These are phyloP conservation scores for Cyclargus thomasi DNA, from an alignment of 1,140 invertebrate genomes.

Conservation along the genomic window DNA sequence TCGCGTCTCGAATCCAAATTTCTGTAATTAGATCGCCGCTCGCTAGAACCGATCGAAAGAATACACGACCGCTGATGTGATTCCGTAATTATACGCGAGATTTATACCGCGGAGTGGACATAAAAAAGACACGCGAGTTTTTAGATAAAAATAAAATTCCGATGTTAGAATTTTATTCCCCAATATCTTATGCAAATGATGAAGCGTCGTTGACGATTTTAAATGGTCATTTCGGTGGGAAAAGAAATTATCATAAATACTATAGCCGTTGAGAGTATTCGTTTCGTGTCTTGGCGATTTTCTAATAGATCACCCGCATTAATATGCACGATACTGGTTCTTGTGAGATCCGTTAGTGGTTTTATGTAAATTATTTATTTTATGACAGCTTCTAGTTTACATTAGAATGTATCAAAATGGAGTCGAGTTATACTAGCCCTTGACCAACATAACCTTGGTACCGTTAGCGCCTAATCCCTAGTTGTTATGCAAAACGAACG, in stretches of 20 bases:
- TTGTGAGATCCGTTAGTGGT: conserved; percentile 70
- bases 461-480: conserved; percentile 1
- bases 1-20: conserved; percentile 28
- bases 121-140: conserved; percentile 18
- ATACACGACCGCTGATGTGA: not conserved
- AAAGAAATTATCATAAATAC: conserved; percentile 65
- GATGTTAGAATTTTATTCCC: conserved; percentile 46
- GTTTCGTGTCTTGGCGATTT: conserved; percentile 61
- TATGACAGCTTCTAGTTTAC: conserved; percentile 63
- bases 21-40: conserved; percentile 20
- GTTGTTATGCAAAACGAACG: not conserved
- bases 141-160: conserved; percentile 29
- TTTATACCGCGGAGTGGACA: conserved; percentile 16
- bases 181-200: conserved; percentile 49
- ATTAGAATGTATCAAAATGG: conserved; percentile 48
- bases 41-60: not conserved
- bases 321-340: conserved; percentile 63
- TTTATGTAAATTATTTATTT: conserved; percentile 70
- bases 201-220: conserved; percentile 36
- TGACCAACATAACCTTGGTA: conserved; percentile 16
- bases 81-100: conserved; percentile 18
- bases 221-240: conserved; percentile 44
- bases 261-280: conserved; percentile 41
- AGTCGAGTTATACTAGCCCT: conserved; percentile 21
- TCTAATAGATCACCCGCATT: conserved; percentile 72